Percentiles rank a stretch among this genome's conserved stretches.
These are phyloP conservation scores for Mareca strepera DNA, from an alignment of 2,797 vertebrate genomes.

Conservation along the genomic window DNA sequence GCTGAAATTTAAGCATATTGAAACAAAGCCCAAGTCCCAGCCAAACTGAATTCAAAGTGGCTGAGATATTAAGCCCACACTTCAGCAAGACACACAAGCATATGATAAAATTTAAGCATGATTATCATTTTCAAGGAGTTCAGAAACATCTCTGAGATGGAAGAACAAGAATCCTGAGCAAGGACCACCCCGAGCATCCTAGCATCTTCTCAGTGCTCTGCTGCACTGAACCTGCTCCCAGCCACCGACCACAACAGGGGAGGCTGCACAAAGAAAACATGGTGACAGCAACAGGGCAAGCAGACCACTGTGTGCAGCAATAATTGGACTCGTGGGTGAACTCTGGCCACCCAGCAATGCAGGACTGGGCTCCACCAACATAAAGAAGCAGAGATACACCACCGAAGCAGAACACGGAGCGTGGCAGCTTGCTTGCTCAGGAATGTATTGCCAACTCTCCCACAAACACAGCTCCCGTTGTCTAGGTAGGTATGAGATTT, in stretches of 20 bases:
- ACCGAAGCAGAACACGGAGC: not conserved
- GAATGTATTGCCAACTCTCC: rapidly evolving
- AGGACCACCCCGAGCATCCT: not conserved
- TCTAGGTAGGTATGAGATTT: not conserved
- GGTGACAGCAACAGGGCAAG: not conserved
- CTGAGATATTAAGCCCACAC: not conserved
- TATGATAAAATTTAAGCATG: not conserved
- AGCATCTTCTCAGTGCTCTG: not conserved
- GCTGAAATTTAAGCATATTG: conserved; percentile 32
- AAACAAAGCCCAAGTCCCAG: conserved; percentile 23
- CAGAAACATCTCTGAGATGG: not conserved
- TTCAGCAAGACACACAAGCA: not conserved
- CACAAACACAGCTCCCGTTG: not conserved
- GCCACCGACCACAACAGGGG: not conserved
- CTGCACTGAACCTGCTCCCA: not conserved
- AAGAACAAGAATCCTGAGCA: not conserved
- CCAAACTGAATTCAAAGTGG: not conserved
- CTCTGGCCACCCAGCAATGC: rapidly evolving
- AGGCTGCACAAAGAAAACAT: not conserved
- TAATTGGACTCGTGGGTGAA: rapidly evolving
- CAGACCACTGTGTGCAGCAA: no score
- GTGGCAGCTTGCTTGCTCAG: not conserved
- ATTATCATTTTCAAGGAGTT: not conserved
- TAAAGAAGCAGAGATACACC: not conserved
- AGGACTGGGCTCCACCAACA: rapidly evolving